A percentile compares a stretch with the other conserved stretches of the same genome.
Evolutionary conservation across 1,140 invertebrate genomes (phyloP).

Genomic region (Drosophila funebris): DNA sequence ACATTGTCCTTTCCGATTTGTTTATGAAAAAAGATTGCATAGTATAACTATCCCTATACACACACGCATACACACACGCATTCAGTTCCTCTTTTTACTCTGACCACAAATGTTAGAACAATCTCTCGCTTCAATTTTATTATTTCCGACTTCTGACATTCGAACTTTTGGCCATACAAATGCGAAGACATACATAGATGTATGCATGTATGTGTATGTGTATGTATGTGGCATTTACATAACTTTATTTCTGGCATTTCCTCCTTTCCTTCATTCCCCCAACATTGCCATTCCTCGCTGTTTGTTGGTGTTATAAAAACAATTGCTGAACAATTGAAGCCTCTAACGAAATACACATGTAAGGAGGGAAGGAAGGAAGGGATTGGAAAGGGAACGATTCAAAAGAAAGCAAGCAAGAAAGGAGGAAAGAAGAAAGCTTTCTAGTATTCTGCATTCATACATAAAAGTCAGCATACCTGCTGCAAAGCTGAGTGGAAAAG

Average conservation of each 20-base stretch:
- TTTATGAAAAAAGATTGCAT: too few species aligned
- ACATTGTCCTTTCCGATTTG: neutral
- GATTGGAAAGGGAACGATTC: slow-evolving; percentile 41
- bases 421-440: neutral
- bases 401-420: neutral
- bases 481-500: slow-evolving; percentile 21
- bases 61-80: neutral
- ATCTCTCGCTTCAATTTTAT: slow-evolving; percentile 59
- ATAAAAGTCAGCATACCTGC: slow-evolving; percentile 43
- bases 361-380: slow-evolving; percentile 33
- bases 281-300: slow-evolving; percentile 1
- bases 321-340: slow-evolving; percentile 71
- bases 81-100: neutral
- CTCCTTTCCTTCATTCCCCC: slow-evolving; percentile 40
- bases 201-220: neutral
- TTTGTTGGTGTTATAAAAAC: slow-evolving; percentile 70
- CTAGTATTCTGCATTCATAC: slow-evolving; percentile 9
- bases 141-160: slow-evolving; percentile 66
- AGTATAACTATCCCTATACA: neutral
- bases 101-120: slow-evolving; percentile 18
- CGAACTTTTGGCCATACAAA: slow-evolving; percentile 45
- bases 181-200: slow-evolving; percentile 17
- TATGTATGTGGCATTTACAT: slow-evolving; percentile 59
- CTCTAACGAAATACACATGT: slow-evolving; percentile 39
- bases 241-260: slow-evolving; percentile 78